Evolutionary conservation across 1,140 invertebrate genomes (phyloP), one percentile per base, ranked within the genome.

Genomic region (Eumaeus atala): DNA sequence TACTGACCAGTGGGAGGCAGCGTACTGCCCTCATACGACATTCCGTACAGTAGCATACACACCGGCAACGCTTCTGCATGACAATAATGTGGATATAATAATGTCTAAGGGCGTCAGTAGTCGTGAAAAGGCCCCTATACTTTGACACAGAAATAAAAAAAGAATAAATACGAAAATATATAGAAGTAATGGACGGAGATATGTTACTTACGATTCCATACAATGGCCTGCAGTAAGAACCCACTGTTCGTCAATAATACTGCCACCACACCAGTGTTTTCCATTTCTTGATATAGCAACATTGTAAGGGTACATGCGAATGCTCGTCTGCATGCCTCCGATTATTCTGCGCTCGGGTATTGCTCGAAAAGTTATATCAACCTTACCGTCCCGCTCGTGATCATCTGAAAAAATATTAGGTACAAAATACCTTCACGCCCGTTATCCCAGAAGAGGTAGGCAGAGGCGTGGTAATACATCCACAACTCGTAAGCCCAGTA

Each of bases 191-290:
- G 9, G 35, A 33, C 7, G 36, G 16, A 33, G 33, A 44, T 51
- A 38, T 33, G 9, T 44, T 33, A 76, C 75, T 79, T 50, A 84
- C 82, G 70, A 65, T 49, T 84, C 78, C 16, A 85, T 64, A 28
- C 89, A 90, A 64, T 90, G 89, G 1, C 83, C 89, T 34, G 90
- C 89, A 1, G 89, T 90, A 0, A 90, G 64, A 8, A 91, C 80
- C 74, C 83, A 89, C 35, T 87, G 77, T 52, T 87, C 81, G 54
- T 87, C 87, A 28, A 90, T 82, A 37, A 90, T 81, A 49, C 88
- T 89, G 1, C 90, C 90, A 0, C 89, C 89, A 52, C 89, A 91
- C 72, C 84, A 87, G 36, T 88, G 76, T 42, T 74, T 81, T 0
- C 72, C 75, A 16, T 70, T 74, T 33, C 74, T 70, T 11, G 76